phyloP scores from a whole-genome alignment of 2,113 vertebrate species.

The Gobiocypris rarus region DNA sequence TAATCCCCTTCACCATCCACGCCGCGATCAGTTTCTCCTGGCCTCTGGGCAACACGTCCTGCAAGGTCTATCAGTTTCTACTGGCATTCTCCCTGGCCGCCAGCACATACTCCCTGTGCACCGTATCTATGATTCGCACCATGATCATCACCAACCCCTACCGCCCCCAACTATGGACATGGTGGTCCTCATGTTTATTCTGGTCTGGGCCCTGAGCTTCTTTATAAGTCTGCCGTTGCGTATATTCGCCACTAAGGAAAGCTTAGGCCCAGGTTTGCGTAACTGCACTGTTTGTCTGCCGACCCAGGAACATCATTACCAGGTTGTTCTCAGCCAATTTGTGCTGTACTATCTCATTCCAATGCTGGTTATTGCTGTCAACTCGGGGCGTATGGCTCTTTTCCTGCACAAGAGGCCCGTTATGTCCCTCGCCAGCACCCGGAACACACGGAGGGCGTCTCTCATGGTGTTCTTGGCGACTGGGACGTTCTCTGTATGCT shows the following conservation, averaged over 20 bases:
- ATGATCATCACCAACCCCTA: conserved; percentile 74
- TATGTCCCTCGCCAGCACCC: conserved; percentile 71
- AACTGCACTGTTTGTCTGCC: conserved; percentile 73
- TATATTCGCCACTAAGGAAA: conserved; percentile 72
- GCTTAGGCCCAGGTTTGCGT: conserved; percentile 53
- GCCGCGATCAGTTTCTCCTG: conserved; percentile 72
- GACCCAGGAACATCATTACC: conserved; percentile 73
- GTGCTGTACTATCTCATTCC: conserved; percentile 75
- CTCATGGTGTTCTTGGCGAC: conserved; percentile 76
- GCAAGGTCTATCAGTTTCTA: conserved; percentile 80
- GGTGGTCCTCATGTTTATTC: conserved; percentile 69
- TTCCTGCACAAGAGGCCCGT: conserved; percentile 76
- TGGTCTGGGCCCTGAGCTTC: conserved; percentile 75
- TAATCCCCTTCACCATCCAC: conserved; percentile 76
- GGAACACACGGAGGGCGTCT: conserved; percentile 74
- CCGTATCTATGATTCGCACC: conserved; percentile 73
- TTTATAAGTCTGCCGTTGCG: conserved; percentile 72
- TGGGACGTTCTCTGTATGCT: conserved; percentile 76
- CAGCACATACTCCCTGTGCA: conserved; percentile 80
- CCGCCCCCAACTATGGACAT: conserved; percentile 68
- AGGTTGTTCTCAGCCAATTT: conserved; percentile 75
- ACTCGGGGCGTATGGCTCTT: conserved; percentile 70
- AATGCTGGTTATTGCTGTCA: conserved; percentile 75
- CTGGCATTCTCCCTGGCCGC: conserved; percentile 75
- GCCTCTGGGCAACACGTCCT: conserved; percentile 72